Evolutionary conservation across 2,797 vertebrate species (phyloP).

Genomic region (Syngnathus rostellatus): DNA sequence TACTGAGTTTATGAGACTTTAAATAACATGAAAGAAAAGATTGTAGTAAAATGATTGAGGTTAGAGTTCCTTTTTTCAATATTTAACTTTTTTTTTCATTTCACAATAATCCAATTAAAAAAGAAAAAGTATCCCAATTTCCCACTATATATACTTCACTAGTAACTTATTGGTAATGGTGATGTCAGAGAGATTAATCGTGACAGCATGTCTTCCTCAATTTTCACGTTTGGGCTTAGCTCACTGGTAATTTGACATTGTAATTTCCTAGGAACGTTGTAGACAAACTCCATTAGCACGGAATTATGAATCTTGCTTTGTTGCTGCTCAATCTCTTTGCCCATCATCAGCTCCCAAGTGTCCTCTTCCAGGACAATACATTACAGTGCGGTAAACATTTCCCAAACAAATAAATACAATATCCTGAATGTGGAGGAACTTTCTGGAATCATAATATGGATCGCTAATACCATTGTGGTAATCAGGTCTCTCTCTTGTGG

Average conservation of each 20-base stretch:
- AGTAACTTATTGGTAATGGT: too few relatives aligned
- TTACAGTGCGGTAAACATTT: slow-evolving; percentile 62
- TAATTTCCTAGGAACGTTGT: background rate
- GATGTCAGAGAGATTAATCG: too few relatives aligned
- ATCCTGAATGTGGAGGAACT: slow-evolving; percentile 55
- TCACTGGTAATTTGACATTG: background rate
- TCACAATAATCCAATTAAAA: background rate
- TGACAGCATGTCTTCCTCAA: background rate
- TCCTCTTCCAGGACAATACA: slow-evolving; percentile 38
- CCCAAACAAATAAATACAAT: slow-evolving; percentile 57
- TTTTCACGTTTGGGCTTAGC: too few relatives aligned
- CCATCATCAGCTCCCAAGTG: slow-evolving; percentile 38
- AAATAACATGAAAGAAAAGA: background rate
- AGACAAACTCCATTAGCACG: slow-evolving; percentile 10
- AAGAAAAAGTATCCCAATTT: background rate
- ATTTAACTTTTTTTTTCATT: too few relatives aligned
- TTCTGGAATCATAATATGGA: slow-evolving; percentile 59
- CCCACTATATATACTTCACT: background rate
- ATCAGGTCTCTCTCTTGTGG: slow-evolving; percentile 38
- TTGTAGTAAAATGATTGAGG: background rate
- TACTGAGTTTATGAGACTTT: background rate
- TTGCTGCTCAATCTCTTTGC: slow-evolving; percentile 36
- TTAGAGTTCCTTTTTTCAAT: background rate
- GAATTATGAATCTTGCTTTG: slow-evolving; percentile 54
- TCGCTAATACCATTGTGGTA: slow-evolving; percentile 38